phyloP scores from a whole-genome alignment of 1,140 invertebrate genomes.

The Pogonomyrmex barbatus region DNA sequence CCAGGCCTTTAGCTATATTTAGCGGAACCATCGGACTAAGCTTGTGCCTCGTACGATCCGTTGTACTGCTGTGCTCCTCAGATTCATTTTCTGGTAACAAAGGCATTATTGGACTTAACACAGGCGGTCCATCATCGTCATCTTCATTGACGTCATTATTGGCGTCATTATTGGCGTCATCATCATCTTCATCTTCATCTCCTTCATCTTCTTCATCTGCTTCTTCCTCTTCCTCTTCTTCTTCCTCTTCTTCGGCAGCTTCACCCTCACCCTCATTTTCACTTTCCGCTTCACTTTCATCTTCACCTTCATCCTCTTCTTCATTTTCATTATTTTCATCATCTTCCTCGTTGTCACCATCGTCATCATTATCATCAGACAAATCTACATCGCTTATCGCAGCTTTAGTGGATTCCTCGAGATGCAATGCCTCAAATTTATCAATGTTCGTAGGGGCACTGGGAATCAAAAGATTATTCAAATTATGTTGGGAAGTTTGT shows the following conservation, averaged over 20 bases:
- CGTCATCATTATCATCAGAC: constrained; percentile 74
- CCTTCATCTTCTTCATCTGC: constrained; percentile 57
- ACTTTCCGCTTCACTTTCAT: constrained; percentile 45
- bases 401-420: not conserved
- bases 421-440: constrained; percentile 17
- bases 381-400: constrained; percentile 32
- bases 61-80: constrained; percentile 65
- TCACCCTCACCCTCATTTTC: constrained; percentile 69
- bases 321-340: constrained; percentile 65
- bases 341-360: constrained; percentile 77
- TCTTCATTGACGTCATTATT: not conserved
- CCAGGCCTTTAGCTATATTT: constrained; percentile 66
- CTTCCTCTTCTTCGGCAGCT: constrained; percentile 72
- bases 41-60: constrained; percentile 75
- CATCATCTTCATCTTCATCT: constrained; percentile 37
- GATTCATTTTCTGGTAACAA: constrained; percentile 69
- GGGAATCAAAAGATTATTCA: constrained; percentile 29
- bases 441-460: not conserved
- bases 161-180: not conserved
- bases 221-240: constrained; percentile 65
- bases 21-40: constrained; percentile 77
- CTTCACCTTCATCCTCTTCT: constrained; percentile 72
- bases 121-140: constrained; percentile 83
- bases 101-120: constrained; percentile 83
- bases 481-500: constrained; percentile 1